Conservation (phyloP, 2,888 invertebrate species). For the Eupithecia centaureata region DNA sequence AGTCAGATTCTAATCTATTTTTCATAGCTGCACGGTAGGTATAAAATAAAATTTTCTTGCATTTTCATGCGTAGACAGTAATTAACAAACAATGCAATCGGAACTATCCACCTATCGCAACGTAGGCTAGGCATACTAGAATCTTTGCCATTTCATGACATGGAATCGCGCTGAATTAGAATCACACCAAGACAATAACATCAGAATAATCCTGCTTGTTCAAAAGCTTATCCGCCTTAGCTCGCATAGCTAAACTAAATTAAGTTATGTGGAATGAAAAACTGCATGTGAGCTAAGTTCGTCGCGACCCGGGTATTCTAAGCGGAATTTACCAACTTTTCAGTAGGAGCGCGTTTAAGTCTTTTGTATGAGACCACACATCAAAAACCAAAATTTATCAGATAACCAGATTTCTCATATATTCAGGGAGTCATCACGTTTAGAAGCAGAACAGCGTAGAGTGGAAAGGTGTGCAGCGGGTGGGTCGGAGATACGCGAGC, state of each 20-base stretch:
- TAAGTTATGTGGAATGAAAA: not conserved
- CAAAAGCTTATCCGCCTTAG: not conserved
- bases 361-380: not conserved
- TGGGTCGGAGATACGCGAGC: slow-evolving; percentile 69
- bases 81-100: not conserved
- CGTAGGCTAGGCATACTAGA: no score
- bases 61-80: not conserved
- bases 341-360: not conserved
- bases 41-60: not conserved
- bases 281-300: not conserved
- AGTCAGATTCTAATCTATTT: no score
- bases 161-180: not conserved
- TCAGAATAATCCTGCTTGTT: not conserved
- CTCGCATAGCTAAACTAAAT: not conserved
- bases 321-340: not conserved
- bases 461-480: slow-evolving; percentile 71
- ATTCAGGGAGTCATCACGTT: slow-evolving; percentile 62
- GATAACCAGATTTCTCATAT: not conserved
- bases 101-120: no score
- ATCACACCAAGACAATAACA: not conserved
- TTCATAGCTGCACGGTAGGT: no score
- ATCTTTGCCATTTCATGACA: not conserved
- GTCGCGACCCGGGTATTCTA: not conserved
- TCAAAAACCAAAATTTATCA: not conserved
- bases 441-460: slow-evolving; percentile 68